These are phyloP conservation scores for Garrulus glandarius DNA, from an alignment of 2,797 vertebrate genomes.

Conservation along the genomic window DNA sequence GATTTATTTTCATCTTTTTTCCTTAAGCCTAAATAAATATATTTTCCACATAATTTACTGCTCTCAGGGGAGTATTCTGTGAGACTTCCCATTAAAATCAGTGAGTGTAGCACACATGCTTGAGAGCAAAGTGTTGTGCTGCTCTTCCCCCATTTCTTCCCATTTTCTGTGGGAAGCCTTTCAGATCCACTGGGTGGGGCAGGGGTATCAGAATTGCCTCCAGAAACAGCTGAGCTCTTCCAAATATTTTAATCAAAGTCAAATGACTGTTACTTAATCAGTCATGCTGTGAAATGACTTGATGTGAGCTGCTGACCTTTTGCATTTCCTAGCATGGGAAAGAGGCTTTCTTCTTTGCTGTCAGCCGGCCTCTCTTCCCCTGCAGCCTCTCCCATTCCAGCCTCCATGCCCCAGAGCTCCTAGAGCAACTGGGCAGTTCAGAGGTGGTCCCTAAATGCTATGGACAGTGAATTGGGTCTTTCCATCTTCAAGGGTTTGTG, in stretches of 20 bases:
- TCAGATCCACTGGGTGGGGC: neutral
- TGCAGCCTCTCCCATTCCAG: fast-evolving
- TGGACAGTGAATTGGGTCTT: neutral
- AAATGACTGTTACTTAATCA: neutral
- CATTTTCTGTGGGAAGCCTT: neutral
- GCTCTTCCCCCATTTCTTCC: neutral
- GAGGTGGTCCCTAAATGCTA: neutral
- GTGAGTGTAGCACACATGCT: neutral
- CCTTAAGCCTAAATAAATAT: neutral
- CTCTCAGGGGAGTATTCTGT: neutral
- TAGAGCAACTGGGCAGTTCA: neutral
- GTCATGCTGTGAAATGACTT: neutral
- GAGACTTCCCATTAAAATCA: neutral
- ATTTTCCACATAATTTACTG: neutral
- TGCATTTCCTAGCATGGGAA: neutral
- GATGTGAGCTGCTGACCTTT: neutral
- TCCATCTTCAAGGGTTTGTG: neutral
- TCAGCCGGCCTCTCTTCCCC: neutral
- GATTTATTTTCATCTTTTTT: neutral
- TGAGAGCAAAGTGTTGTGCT: neutral
- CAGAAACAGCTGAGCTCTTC: neutral
- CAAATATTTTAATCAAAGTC: neutral
- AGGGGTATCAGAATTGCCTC: neutral
- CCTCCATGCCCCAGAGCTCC: neutral
- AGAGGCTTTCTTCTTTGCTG: neutral